Evolutionary conservation across 1,140 invertebrate genomes (phyloP), one percentile per base, ranked within the genome.

Genomic region (Idris sp.): DNA sequence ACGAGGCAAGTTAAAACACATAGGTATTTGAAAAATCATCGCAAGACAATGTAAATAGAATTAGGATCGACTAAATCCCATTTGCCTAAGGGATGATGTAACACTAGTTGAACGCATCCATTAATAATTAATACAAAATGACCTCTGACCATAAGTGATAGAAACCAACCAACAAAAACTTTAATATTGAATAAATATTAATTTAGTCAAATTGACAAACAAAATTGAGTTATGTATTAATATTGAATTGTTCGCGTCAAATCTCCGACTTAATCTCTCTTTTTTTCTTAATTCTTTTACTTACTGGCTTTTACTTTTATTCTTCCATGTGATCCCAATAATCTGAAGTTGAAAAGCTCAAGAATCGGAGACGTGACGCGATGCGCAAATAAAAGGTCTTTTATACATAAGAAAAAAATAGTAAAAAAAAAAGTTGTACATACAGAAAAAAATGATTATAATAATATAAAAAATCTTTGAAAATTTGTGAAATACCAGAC

Each of bases 401-500:
- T 30, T 2, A 9, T 30, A 36, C 2, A 36, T n/a, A 9, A 1
- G 10, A 36, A 36, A 11, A 36, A 15, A 36, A 36, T 4, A 9
- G 9, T 51, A 48, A 40, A 28, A 59, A 71, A 19, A 11, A 44
- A 64, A 62, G n/a, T 10, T 33, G 1, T 1, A 46, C 8, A 25
- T 26, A 48, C 19, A 43, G n/a, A 35, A 26, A 36, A 26, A 16
- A 38, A 19, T 13, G 26, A 28, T n/a, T 10, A n/a, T 43, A 81
- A 78, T 69, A 36, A 4, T 15, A 33, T 72, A 82, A 84, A 84
- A 84, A 86, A 85, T 79, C 77, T 81, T 86, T 83, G 78, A 83
- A 86, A 87, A 86, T 82, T 80, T 79, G 80, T 86, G 81, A 86
- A 85, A 86, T 87, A 87, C 86, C 86, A 86, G 83, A 86, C 75